Evolutionary conservation across 2,113 vertebrate species (phyloP).

Genomic region (Naja naja): DNA sequence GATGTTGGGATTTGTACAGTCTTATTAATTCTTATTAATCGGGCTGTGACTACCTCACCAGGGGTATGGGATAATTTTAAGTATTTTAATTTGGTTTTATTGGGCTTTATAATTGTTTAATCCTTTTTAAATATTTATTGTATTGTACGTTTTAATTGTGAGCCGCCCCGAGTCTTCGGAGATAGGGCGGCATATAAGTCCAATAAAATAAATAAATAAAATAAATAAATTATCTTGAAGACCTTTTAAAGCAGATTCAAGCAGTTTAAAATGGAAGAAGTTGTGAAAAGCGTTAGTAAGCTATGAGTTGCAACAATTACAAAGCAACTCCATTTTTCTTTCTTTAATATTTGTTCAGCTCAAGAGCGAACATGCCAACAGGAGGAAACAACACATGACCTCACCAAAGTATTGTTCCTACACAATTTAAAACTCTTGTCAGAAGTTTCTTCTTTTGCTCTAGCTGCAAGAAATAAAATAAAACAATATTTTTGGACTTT

Average conservation of each 20-base stretch:
- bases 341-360: neutral
- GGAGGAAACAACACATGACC: neutral
- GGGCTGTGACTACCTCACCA: too few relatives aligned
- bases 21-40: too few relatives aligned
- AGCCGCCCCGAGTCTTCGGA: too few relatives aligned
- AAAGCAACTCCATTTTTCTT: neutral
- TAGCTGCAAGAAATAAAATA: neutral
- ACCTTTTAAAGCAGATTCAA: neutral
- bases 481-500: neutral
- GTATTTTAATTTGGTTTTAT: too few relatives aligned
- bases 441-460: neutral
- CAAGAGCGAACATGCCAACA: neutral
- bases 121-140: too few relatives aligned
- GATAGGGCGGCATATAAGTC: too few relatives aligned
- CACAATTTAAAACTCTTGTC: neutral
- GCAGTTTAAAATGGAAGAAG: neutral
- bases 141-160: too few relatives aligned
- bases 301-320: neutral
- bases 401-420: neutral
- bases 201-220: too few relatives aligned
- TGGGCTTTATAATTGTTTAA: too few relatives aligned
- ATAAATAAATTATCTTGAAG: too few relatives aligned
- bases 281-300: neutral
- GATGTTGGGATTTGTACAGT: neutral
- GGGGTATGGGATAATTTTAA: too few relatives aligned